phyloP scores from a whole-genome alignment of 37 sponge, comb jelly and placozoan species.

The Ianthella basta region DNA sequence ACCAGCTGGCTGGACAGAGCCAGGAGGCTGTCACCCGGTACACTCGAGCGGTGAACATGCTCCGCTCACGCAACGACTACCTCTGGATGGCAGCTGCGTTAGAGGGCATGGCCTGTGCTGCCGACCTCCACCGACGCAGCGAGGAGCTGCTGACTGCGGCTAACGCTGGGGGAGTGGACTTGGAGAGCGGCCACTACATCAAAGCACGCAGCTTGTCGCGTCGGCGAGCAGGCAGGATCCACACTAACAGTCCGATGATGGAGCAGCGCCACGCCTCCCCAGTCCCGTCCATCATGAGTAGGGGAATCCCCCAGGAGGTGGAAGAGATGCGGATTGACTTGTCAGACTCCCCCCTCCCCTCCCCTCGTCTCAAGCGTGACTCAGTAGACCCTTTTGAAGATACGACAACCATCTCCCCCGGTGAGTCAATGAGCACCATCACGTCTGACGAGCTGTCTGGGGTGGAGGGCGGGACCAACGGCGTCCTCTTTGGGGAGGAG shows the following conservation, averaged over 20 bases:
- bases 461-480: conserved; percentile 10
- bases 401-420: no score
- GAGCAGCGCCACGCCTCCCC: not conserved
- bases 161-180: not conserved
- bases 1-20: conserved; percentile 52
- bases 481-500: no score
- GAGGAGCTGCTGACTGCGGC: conserved; percentile 17
- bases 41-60: conserved; percentile 10
- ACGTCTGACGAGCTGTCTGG: not conserved
- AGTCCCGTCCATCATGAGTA: no score
- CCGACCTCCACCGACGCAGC: conserved; percentile 42
- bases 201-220: not conserved
- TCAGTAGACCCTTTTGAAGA: not conserved
- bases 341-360: not conserved
- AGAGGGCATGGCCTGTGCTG: conserved; percentile 55
- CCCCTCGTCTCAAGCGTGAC: not conserved
- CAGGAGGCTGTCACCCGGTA: conserved; percentile 37
- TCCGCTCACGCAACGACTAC: conserved; percentile 47
- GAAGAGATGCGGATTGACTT: conserved; percentile 3
- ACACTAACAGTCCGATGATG: not conserved
- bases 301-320: no score
- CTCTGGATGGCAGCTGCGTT: conserved; percentile 56
- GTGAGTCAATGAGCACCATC: no score
- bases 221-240: not conserved
- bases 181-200: not conserved